Conservation (phyloP, 2,113 vertebrate species). For the Tragelaphus imberbis region DNA sequence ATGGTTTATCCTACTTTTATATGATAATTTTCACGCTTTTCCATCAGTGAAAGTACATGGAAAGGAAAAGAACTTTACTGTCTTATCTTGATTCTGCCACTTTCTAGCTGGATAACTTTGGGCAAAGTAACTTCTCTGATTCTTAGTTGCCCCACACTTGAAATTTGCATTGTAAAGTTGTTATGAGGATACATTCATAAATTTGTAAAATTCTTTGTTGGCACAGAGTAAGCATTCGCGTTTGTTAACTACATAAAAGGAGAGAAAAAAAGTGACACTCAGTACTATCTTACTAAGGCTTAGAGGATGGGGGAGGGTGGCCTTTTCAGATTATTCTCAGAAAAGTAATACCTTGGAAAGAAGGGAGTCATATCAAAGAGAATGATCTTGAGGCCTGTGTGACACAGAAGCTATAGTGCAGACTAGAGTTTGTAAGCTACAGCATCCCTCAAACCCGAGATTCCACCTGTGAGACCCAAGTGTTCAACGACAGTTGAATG, state of each 20-base stretch:
- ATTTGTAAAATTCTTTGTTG: background rate
- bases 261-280: background rate
- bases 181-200: background rate
- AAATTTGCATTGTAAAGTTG: background rate
- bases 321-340: background rate
- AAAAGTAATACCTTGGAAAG: background rate
- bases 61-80: background rate
- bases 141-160: background rate
- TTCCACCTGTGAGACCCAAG: background rate
- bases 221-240: background rate
- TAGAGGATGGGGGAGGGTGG: background rate
- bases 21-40: background rate
- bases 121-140: background rate
- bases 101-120: background rate
- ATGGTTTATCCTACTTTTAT: background rate
- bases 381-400: background rate
- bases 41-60: background rate
- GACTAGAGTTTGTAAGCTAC: background rate
- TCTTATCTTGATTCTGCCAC: background rate
- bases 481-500: background rate
- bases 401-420: too few species aligned
- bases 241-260: background rate
- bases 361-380: background rate
- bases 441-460: rapidly evolving
- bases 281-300: background rate